Conservation (phyloP, 2,113 vertebrate species). For the Phylloscopus whistleri region DNA sequence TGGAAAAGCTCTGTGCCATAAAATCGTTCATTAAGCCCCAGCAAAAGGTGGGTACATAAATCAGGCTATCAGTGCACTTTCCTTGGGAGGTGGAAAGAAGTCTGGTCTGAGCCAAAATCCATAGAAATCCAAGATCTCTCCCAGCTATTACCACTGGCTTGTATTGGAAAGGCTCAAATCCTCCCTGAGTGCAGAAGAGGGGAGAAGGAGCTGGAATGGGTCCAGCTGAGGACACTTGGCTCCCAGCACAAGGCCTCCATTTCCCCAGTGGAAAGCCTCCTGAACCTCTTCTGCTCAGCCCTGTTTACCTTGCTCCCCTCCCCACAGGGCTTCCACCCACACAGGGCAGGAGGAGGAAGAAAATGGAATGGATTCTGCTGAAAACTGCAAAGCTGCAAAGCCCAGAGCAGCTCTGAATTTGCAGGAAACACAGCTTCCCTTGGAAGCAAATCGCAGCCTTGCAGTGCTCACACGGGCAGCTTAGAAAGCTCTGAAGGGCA, state of each 20-base stretch:
- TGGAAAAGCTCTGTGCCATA: neutral
- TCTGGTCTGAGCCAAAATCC: neutral
- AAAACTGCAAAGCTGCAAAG: neutral
- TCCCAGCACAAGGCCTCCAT: neutral
- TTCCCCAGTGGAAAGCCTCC: neutral
- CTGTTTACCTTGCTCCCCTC: conserved; percentile 17
- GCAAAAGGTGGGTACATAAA: neutral
- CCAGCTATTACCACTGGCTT: neutral
- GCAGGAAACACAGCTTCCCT: neutral
- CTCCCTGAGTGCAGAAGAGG: neutral
- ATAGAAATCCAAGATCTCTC: conserved; percentile 17
- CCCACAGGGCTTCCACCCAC: neutral
- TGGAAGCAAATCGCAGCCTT: neutral
- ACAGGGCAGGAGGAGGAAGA: neutral
- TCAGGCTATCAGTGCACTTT: neutral
- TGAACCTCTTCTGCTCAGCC: neutral
- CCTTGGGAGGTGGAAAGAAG: neutral
- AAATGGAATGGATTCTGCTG: neutral
- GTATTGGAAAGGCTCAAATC: neutral
- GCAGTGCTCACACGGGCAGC: fast-evolving
- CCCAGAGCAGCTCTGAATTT: neutral
- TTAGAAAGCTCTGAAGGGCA: neutral
- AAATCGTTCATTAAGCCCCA: neutral
- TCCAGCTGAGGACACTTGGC: neutral
- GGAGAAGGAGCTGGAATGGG: neutral